Base-by-base conservation (phyloP, 2,797 vertebrate species). In the Lates japonicus region DNA sequence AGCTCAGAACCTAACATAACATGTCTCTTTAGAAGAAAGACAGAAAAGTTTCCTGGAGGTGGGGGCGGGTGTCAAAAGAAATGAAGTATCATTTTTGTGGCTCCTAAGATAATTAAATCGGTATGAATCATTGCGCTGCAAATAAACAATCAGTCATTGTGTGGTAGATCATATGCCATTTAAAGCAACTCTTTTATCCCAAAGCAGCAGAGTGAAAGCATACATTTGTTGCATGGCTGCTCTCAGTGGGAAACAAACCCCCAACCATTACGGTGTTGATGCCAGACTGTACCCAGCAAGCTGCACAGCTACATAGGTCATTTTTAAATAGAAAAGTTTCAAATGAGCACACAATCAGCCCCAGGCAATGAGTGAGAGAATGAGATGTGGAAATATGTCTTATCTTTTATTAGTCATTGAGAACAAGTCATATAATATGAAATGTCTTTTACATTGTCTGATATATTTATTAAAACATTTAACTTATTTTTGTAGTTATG, bases 81-180 rank as follows among this genome's bases (percentile, higher is more conserved):
- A 63, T 11, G 48, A 64, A 75, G 31, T 29, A 46, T 61, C 14
- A 51, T 73, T 62, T 70, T 46, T 31, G 33, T 75, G 51, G 46
- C 65, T 68, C 52, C 68, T 76, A 48, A 74, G 55, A 76, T 61
- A 84, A 81, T 77, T 70, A 67, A 63, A 42, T 35, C 29, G 37
- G 19, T n/a, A 55, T 70, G 59, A 76, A 55, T 80, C 39, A 52
- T 42, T 64, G 42, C 60, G 42, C n/a, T 76, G 35, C 44, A 70
- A 72, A 60, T 54, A 81, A 81, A 81, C 55, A 49, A 22, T 48
- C n/a, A 37, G 68, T 62, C 51, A 29, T 70, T 63, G 22, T 70
- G 49, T 4, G 46, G 51, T 52, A 48, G 64, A 33, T 76, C 13
- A 55, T 42, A 20, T 62, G 46, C 49, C 33, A 67, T 73, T 78